phyloP scores from a whole-genome alignment of 2,797 vertebrate genomes.

The Lacerta bilineata region DNA sequence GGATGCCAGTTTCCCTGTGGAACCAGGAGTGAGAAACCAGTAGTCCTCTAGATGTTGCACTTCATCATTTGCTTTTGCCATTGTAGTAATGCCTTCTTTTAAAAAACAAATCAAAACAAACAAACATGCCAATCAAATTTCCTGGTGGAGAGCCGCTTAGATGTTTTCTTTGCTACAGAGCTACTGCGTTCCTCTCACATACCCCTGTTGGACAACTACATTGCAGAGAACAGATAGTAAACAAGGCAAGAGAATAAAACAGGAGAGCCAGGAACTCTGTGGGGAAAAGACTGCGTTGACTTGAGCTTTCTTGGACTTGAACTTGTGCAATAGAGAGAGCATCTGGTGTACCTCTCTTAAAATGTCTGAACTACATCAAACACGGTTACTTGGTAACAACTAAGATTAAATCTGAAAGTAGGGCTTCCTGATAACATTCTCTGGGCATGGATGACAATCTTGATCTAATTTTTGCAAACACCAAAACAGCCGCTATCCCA shows the following conservation, averaged over 20 bases:
- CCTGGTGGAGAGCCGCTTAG: background rate
- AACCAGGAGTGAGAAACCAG: too few relatives aligned
- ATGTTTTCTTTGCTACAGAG: background rate
- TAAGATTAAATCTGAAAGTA: too few relatives aligned
- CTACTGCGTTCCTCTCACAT: too few relatives aligned
- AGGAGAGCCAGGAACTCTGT: background rate
- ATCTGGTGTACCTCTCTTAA: too few relatives aligned
- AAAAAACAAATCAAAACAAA: background rate
- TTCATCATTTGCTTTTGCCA: background rate
- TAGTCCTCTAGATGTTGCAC: background rate
- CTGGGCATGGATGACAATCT: too few relatives aligned
- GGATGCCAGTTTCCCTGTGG: constrained; percentile 12
- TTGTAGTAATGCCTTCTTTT: background rate
- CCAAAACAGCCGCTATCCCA: too few relatives aligned
- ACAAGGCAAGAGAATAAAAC: background rate
- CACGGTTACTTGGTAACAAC: too few relatives aligned
- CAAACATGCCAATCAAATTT: background rate
- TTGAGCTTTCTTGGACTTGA: background rate
- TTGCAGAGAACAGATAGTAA: background rate
- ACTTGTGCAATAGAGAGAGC: background rate
- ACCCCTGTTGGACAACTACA: too few relatives aligned
- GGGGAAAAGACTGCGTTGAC: background rate
- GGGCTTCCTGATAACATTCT: too few relatives aligned
- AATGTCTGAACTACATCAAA: too few relatives aligned
- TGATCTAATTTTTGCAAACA: too few relatives aligned